phyloP scores from a whole-genome alignment of 2,113 vertebrate species.

The Trematomus loennbergii region DNA sequence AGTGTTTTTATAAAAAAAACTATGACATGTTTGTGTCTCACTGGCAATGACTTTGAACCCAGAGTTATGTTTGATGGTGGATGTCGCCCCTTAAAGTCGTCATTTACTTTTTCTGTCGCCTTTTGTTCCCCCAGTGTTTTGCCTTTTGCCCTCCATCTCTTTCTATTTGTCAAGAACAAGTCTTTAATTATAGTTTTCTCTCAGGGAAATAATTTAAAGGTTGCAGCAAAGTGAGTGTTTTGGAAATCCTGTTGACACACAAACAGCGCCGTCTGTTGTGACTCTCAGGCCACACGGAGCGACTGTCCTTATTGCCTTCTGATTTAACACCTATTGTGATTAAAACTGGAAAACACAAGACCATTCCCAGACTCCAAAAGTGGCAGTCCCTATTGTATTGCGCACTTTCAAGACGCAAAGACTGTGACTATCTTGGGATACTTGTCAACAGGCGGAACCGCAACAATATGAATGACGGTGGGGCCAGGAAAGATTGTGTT shows the following conservation, averaged over 20 bases:
- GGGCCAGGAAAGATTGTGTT: slow-evolving; percentile 48
- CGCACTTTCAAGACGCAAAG: slow-evolving; percentile 34
- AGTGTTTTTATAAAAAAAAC: background rate
- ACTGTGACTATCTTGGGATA: slow-evolving; percentile 29
- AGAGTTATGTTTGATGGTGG: slow-evolving; percentile 30
- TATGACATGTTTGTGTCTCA: slow-evolving; percentile 38
- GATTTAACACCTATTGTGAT: slow-evolving; percentile 2
- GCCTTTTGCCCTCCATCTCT: slow-evolving; percentile 13
- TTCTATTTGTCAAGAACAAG: slow-evolving; percentile 25
- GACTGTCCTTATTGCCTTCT: background rate
- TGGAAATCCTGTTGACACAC: slow-evolving; percentile 40
- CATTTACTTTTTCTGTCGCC: slow-evolving; percentile 25
- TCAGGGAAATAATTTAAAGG: slow-evolving; percentile 34
- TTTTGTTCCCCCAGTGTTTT: slow-evolving; percentile 17
- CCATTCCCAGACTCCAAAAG: slow-evolving; percentile 9
- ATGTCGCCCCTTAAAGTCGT: slow-evolving; percentile 29
- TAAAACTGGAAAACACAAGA: slow-evolving; percentile 21
- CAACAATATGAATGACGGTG: slow-evolving; percentile 57
- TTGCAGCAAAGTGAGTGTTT: slow-evolving; percentile 30
- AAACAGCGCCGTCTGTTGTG: slow-evolving; percentile 12
- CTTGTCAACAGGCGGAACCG: slow-evolving; percentile 38
- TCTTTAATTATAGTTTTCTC: slow-evolving; percentile 76
- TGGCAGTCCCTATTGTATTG: slow-evolving; percentile 8
- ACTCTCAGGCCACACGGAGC: slow-evolving; percentile 11
- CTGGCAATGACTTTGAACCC: slow-evolving; percentile 44